Evolutionary conservation across 2,113 vertebrate genomes (phyloP), one percentile per base, ranked within the genome.

Genomic region (Pyrgilauda ruficollis): DNA sequence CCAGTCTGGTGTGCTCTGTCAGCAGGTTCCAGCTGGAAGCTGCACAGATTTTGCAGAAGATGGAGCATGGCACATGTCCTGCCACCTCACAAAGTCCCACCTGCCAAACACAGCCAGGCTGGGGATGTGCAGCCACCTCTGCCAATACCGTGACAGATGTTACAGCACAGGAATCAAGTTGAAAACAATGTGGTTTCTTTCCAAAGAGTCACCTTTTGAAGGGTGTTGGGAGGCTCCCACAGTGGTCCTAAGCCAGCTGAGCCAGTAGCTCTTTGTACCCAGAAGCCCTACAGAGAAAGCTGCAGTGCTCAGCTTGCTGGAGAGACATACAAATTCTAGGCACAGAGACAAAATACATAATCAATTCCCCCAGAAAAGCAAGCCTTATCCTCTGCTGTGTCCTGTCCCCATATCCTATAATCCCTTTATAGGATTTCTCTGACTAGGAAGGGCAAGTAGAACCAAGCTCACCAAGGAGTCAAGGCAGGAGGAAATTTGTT

Each of bases 371-470:
- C 39, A 62, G 72, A 88, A 14, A 67, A 88, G 63, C 43, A 76
- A 88, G 79, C 33, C 33, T 89, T 27, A 90, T 81, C 83, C 86
- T 89, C 64, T 74, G 35, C 50, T 67, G 43, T 59, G 68, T 61
- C 80, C 83, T 63, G 11, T 64, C 61, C 72, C 64, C 35, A 24
- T 15, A 56, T 31, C 79, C 89, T 89, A 14, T 94, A 92, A 95
- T 90, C 91, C 91, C 56, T 59, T 95, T 90, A 93, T 8, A 78
- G 89, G 83, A 92, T 94, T 96, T 81, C 39, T 52, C 73, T 37
- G 39, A 8, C 67, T 47, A 55, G 69, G 47, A 93, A 90, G 61
- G 80, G 50, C 72, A 94, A 93, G 35, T 17, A 69, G 53, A 69
- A 80, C 78, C 83, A 77, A 49, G 37, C 41, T 70, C 37, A 72